A percentile compares a stretch with the other conserved stretches of the same genome.
phyloP scores from a whole-genome alignment of 1,140 invertebrate species.

The Sycophaga agraensis region DNA sequence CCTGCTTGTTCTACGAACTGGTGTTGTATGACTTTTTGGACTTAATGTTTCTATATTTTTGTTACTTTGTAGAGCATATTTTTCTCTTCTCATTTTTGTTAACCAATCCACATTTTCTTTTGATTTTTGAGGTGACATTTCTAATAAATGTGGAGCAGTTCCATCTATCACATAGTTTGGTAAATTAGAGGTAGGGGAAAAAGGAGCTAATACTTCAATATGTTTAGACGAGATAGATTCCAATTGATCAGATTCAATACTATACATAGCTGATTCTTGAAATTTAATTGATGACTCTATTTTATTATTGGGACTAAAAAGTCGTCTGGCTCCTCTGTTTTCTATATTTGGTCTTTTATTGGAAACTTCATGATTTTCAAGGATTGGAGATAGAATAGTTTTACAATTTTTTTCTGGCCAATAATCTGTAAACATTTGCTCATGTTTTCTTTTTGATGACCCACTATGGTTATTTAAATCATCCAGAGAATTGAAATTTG shows the following conservation, averaged over 20 bases:
- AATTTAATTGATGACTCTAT: conserved; percentile 11
- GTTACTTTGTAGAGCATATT: conserved; percentile 34
- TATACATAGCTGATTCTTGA: conserved; percentile 1
- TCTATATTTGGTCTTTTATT: conserved; percentile 52
- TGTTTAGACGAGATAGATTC: conserved; percentile 38
- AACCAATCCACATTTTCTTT: conserved; percentile 72
- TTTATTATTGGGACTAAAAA: conserved; percentile 45
- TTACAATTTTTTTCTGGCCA: conserved; percentile 41
- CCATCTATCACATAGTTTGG: conserved; percentile 77
- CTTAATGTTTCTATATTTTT: conserved; percentile 33
- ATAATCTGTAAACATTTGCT: conserved; percentile 40
- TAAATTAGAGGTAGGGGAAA: conserved; percentile 71
- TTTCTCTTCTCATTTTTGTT: conserved; percentile 67
- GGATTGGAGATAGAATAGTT: conserved; percentile 48
- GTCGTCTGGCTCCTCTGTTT: conserved; percentile 44
- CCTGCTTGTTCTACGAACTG: conserved; percentile 37
- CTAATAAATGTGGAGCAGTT: conserved; percentile 69
- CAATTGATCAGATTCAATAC: conserved; percentile 42
- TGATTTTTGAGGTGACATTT: conserved; percentile 70
- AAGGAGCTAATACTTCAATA: conserved; percentile 36
- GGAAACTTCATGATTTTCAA: conserved; percentile 44
- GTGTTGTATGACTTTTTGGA: conserved; percentile 35
- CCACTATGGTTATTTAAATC: background rate
- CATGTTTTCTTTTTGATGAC: conserved; percentile 43
- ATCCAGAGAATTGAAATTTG: background rate